These are phyloP conservation scores for Gambusia affinis DNA, from an alignment of 2,113 vertebrate genomes.

Conservation along the genomic window DNA sequence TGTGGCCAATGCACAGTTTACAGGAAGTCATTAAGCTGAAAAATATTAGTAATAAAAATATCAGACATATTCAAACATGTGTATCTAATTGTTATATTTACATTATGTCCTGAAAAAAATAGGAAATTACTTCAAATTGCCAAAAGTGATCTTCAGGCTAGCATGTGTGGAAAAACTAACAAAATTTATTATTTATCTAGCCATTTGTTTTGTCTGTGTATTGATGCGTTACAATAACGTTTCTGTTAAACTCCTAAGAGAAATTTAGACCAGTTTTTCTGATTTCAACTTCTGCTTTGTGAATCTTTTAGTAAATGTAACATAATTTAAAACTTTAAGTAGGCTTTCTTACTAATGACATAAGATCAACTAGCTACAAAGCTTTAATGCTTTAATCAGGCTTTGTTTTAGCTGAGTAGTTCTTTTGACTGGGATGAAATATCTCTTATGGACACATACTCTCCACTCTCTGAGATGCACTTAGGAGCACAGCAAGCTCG, in stretches of 20 bases:
- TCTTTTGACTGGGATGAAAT: neutral
- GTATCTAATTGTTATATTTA: too few species aligned
- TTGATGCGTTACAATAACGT: neutral
- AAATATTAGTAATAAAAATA: neutral
- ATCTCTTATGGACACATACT: neutral
- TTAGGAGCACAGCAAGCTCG: neutral
- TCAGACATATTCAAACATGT: neutral
- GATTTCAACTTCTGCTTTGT: neutral
- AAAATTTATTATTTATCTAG: neutral
- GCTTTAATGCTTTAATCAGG: conserved; percentile 13
- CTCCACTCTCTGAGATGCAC: neutral
- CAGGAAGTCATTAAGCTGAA: neutral
- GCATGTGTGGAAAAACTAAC: too few species aligned
- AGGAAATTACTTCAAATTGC: too few species aligned
- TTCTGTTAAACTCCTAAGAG: too few species aligned
- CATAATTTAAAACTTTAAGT: conserved; percentile 4
- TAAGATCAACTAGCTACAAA: conserved; percentile 3
- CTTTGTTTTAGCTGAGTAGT: conserved; percentile 5
- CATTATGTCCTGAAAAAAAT: too few species aligned
- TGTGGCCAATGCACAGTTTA: neutral
- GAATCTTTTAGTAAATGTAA: neutral
- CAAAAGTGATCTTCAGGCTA: too few species aligned
- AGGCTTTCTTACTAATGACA: conserved; percentile 1
- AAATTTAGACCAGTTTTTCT: neutral
- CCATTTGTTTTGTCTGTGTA: neutral